These are phyloP conservation scores for Calliphora vicina DNA, from an alignment of 1,140 invertebrate species.

Conservation along the genomic window DNA sequence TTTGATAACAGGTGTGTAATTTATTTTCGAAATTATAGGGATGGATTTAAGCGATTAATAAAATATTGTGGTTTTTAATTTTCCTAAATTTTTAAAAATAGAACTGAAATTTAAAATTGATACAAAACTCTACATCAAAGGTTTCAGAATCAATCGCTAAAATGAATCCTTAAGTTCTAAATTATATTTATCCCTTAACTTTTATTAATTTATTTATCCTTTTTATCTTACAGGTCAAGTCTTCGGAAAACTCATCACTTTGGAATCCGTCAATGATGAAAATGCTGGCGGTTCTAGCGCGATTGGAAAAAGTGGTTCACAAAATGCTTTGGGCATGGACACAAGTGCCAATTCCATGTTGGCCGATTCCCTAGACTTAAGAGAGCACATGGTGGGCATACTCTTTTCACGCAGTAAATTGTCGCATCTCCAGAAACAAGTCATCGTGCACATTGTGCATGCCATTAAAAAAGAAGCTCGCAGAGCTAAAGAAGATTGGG, in stretches of 20 bases:
- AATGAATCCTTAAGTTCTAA: neutral
- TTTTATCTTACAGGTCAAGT: slow-evolving; percentile 68
- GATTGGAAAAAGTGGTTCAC: slow-evolving; percentile 29
- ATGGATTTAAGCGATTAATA: no score
- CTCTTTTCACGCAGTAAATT: slow-evolving; percentile 93
- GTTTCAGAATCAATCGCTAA: no score
- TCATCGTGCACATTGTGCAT: slow-evolving; percentile 91
- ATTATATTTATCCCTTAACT: neutral
- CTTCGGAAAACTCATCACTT: slow-evolving; percentile 85
- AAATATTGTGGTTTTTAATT: neutral
- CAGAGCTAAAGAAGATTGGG: slow-evolving; percentile 89
- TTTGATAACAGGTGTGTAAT: slow-evolving; percentile 91
- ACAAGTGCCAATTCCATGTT: slow-evolving; percentile 48
- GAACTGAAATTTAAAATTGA: no score
- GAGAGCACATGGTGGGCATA: slow-evolving; percentile 97
- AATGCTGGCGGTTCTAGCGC: slow-evolving; percentile 44
- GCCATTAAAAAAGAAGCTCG: slow-evolving; percentile 89
- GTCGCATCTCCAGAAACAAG: slow-evolving; percentile 94
- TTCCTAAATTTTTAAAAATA: no score
- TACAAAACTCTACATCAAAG: no score
- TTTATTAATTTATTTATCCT: no score
- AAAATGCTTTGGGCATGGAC: slow-evolving; percentile 42
- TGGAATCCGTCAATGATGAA: slow-evolving; percentile 63
- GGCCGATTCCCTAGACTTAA: slow-evolving; percentile 72
- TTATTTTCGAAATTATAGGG: no score